Conservation (phyloP, 2,797 vertebrate species). For the Falco peregrinus region DNA sequence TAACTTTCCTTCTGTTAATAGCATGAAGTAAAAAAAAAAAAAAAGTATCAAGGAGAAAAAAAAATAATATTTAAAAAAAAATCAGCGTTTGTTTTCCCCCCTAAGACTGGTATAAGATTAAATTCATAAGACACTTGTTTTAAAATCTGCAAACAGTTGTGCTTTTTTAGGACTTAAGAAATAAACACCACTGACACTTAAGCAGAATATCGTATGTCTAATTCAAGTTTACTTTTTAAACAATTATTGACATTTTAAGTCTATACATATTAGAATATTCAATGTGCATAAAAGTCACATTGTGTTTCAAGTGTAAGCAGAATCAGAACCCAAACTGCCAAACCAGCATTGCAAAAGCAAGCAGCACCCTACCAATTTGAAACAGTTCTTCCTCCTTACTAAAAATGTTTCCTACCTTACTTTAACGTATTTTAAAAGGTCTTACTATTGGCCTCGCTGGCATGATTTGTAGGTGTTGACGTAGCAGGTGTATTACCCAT, state of each 20-base stretch:
- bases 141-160: not conserved
- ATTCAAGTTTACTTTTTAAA: not conserved
- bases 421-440: not conserved
- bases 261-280: not conserved
- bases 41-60: not conserved
- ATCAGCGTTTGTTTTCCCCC: not conserved
- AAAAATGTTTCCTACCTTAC: not conserved
- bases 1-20: not conserved
- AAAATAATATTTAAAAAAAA: not conserved
- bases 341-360: not conserved
- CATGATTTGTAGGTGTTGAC: slow-evolving; percentile 86
- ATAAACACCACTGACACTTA: not conserved
- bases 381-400: not conserved
- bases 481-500: slow-evolving; percentile 78
- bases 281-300: not conserved
- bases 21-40: not conserved
- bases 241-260: not conserved
- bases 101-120: not conserved
- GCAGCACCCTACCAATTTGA: not conserved
- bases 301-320: not conserved
- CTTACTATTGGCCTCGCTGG: slow-evolving; percentile 77
- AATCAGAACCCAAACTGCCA: not conserved
- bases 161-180: not conserved
- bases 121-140: not conserved
- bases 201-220: not conserved